Percentiles rank a stretch among this genome's conserved stretches.
phyloP scores from a whole-genome alignment of 2,113 vertebrate species.

The Anseranas semipalmata region DNA sequence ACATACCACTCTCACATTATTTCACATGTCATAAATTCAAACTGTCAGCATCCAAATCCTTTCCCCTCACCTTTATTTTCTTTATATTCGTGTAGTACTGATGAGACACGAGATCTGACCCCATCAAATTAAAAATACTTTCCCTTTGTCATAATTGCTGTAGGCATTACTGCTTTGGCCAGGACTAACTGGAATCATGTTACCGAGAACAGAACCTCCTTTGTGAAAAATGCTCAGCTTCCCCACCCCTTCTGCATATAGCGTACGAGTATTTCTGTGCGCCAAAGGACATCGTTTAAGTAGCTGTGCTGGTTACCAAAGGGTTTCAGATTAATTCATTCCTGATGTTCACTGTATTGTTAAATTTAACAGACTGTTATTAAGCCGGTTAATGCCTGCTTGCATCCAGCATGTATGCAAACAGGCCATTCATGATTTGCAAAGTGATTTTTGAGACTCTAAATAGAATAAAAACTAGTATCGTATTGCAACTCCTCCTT shows the following conservation, averaged over 20 bases:
- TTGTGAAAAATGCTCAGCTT: not conserved
- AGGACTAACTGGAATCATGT: conserved; percentile 42
- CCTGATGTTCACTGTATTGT: conserved; percentile 52
- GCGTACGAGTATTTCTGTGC: not conserved
- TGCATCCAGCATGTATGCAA: not conserved
- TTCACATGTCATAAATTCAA: conserved; percentile 1
- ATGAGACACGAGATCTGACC: not conserved
- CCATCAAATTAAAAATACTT: conserved; percentile 38
- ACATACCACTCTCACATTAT: not conserved
- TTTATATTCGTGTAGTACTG: not conserved
- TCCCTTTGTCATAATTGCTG: conserved; percentile 22
- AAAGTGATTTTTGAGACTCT: not conserved
- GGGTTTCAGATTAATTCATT: conserved; percentile 51
- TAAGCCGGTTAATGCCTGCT: conserved; percentile 11
- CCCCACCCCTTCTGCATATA: conserved; percentile 45
- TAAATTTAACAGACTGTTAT: conserved; percentile 50
- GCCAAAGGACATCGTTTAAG: not conserved
- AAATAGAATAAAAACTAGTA: not conserved
- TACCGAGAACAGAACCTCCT: conserved; percentile 65
- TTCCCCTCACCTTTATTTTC: conserved; percentile 2
- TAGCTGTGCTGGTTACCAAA: conserved; percentile 29
- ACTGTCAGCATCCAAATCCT: not conserved
- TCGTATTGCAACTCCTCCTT: not conserved
- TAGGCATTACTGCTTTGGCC: conserved; percentile 42
- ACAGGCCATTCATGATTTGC: not conserved